Percentiles rank a stretch among this genome's conserved stretches.
Conservation (phyloP, 2,888 invertebrate species). For the Glyphotaelius pellucidus region DNA sequence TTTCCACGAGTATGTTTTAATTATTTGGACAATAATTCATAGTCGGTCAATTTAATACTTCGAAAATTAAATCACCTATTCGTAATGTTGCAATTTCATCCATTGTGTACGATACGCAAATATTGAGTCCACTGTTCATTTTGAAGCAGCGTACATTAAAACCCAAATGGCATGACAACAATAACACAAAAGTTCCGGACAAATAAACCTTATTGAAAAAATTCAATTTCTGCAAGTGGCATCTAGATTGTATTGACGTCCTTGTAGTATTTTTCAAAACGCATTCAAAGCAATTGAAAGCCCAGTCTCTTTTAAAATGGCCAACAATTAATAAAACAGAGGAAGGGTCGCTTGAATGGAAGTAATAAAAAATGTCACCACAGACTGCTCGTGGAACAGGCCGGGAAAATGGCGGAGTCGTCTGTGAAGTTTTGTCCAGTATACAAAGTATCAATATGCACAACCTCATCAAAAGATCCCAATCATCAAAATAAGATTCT, state of each 20-base stretch:
- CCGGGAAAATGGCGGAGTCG: conserved; percentile 43
- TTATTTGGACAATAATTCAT: not conserved
- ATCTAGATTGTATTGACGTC: conserved; percentile 27
- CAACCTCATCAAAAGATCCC: not conserved
- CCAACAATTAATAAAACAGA: conserved; percentile 57
- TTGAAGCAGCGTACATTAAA: not conserved
- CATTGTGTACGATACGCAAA: not conserved
- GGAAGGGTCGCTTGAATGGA: conserved; percentile 53
- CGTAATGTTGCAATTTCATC: not conserved
- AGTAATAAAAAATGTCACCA: conserved; percentile 50
- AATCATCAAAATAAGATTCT: not conserved
- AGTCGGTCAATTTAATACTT: not conserved
- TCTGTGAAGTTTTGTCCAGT: conserved; percentile 10
- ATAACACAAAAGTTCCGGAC: not conserved
- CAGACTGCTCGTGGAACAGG: conserved; percentile 42
- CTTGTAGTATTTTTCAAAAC: conserved; percentile 11
- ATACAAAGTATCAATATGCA: not conserved
- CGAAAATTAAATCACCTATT: not conserved
- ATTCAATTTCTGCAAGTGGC: conserved; percentile 13
- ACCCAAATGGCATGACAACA: not conserved
- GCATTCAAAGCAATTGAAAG: conserved; percentile 46
- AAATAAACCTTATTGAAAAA: not conserved
- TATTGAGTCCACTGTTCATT: not conserved
- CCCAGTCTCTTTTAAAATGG: conserved; percentile 47
- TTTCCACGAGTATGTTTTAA: not conserved